Percentiles rank a stretch among this genome's conserved stretches.
Conservation (phyloP, 1,140 invertebrate species). For the Gonatopus flavifemur region DNA sequence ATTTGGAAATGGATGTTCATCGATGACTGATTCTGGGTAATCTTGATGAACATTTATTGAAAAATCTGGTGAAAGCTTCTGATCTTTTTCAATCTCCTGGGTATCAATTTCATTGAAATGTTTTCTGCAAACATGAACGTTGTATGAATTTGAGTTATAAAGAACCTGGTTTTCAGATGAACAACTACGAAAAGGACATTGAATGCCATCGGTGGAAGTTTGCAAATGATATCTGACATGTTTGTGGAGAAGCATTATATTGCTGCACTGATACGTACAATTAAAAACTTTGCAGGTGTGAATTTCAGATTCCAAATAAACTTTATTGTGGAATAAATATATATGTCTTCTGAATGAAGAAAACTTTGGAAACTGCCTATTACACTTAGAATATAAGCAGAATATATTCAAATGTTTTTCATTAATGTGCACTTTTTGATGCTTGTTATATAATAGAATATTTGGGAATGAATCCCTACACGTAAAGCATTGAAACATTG, state of each 20-base stretch:
- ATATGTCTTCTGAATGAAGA: too few relatives aligned
- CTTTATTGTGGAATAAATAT: too few relatives aligned
- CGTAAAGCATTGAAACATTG: too few relatives aligned
- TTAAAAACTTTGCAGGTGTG: too few relatives aligned
- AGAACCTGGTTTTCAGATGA: not conserved
- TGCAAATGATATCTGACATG: not conserved
- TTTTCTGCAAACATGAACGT: not conserved
- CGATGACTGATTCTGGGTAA: not conserved
- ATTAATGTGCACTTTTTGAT: too few relatives aligned
- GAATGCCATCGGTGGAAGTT: not conserved
- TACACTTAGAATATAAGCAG: too few relatives aligned
- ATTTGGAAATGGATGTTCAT: not conserved
- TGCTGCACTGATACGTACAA: too few relatives aligned
- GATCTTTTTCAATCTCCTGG: not conserved
- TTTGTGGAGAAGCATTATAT: not conserved
- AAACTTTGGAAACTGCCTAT: too few relatives aligned
- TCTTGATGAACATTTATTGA: not conserved
- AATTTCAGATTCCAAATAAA: too few relatives aligned
- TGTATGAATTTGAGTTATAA: not conserved
- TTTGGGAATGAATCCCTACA: too few relatives aligned
- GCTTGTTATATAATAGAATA: too few relatives aligned
- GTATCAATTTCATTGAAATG: not conserved
- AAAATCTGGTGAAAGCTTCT: not conserved
- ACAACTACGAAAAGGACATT: not conserved
- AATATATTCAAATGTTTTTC: too few relatives aligned